Conservation (phyloP, 2,113 vertebrate genomes). For the Notothenia coriiceps region DNA sequence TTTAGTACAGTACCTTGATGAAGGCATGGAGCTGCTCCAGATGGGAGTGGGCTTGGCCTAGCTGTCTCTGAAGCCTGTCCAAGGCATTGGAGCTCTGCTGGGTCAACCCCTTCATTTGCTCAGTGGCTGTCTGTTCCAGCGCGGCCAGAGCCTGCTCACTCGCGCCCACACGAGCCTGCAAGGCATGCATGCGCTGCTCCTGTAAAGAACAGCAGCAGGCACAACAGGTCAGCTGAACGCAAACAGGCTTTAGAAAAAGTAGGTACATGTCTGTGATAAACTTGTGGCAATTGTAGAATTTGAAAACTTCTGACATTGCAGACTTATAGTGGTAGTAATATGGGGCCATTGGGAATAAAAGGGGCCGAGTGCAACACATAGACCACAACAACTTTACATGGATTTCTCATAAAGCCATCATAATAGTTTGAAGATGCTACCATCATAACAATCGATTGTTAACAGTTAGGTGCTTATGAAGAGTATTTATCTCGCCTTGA, state of each 20-base stretch:
- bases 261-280: not conserved
- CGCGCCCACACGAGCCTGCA: constrained; percentile 84
- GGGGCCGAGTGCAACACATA: not conserved
- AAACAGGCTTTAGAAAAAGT: constrained; percentile 14
- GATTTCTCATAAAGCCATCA: not conserved
- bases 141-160: constrained; percentile 84
- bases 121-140: constrained; percentile 86
- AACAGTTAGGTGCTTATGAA: not conserved
- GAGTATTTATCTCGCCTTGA: not conserved
- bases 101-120: constrained; percentile 88
- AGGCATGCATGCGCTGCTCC: constrained; percentile 84
- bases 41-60: constrained; percentile 83
- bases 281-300: constrained; percentile 20
- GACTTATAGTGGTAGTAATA: not conserved
- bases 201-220: constrained; percentile 67
- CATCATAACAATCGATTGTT: not conserved
- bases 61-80: constrained; percentile 85
- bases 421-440: not conserved
- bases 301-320: not conserved
- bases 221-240: constrained; percentile 34
- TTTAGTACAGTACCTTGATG: constrained; percentile 86
- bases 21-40: constrained; percentile 88
- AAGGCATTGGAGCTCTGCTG: constrained; percentile 87
- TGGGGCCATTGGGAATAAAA: not conserved
- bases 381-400: not conserved